Evolutionary conservation across 2,113 vertebrate species (phyloP).

Genomic region (Atrichornis clamosus): DNA sequence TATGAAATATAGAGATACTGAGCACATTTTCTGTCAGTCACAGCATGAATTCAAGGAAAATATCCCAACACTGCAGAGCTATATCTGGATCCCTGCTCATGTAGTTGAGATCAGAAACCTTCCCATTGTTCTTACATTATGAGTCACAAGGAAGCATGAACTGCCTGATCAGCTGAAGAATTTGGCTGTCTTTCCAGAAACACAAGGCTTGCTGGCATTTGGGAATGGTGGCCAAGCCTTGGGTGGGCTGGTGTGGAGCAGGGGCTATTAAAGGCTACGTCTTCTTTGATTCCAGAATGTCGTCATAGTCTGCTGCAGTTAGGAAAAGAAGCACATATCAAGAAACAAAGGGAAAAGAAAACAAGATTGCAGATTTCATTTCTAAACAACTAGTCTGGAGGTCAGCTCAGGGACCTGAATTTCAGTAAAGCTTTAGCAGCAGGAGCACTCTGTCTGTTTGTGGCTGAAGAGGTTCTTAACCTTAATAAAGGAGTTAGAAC

Average conservation of each 20-base stretch:
- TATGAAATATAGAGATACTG: background rate
- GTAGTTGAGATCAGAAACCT: background rate
- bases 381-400: background rate
- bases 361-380: background rate
- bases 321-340: background rate
- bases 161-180: background rate
- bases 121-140: background rate
- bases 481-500: background rate
- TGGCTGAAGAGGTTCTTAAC: background rate
- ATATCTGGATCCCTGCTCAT: background rate
- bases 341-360: background rate
- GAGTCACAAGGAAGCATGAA: background rate
- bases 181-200: background rate
- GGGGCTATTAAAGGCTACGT: background rate
- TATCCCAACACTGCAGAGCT: background rate
- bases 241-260: background rate
- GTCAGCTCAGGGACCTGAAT: conserved; percentile 32
- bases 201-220: background rate
- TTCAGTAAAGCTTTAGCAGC: conserved; percentile 43
- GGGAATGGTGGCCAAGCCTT: background rate
- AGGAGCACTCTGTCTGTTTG: background rate
- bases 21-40: background rate
- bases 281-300: background rate
- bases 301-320: background rate
- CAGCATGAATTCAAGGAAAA: background rate